Base-by-base conservation (phyloP, 2,888 invertebrate genomes). In the Hydropsyche betteni region DNA sequence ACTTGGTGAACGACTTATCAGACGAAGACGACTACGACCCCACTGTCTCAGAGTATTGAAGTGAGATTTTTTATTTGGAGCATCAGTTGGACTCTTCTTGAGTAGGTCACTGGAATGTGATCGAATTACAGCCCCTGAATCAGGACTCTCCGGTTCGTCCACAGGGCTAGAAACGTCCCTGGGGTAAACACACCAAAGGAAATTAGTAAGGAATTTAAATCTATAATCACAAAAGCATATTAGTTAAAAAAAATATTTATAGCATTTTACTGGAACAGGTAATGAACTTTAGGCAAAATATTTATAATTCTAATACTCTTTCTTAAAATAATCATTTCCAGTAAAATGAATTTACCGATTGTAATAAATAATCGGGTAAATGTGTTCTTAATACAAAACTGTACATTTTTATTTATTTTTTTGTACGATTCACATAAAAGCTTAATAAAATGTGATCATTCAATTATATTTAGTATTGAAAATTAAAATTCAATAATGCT, bases 11-110 rank as follows among this genome's bases (percentile, higher is more conserved):
- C 90, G 89, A 81, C 91, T 91, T 82, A 94, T 93, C 82, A 93
- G 87, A 83, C 89, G 90, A 83, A 95, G 88, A 80, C 94, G 89
- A 81, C 91, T 94, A 83, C 92, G 92, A 75, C 95, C 94, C 95
- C 95, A 95, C 83, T 94, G 93, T 84, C 94, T 94, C 75, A 95
- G 85, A 36, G 92, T 92, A 83, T 94, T 93, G 84, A 95, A 93
- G 82, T 93, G 93, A 81, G 85, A 84, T 79, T 87, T 87, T 82
- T 88, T 88, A 76, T 83, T 82, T 73, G 84, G 82, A 68, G 85
- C 86, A 80, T 91, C 91, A 61, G 90, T 88, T 80, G 90, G 89
- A 81, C 89, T 88, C 85, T 91, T 92, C 84, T 91, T 90, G 83
- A 94, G 89, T 80, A 93, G 87, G 83, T 94, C 94, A 82, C 93